phyloP scores from a whole-genome alignment of 2,797 vertebrate species.

The Chaetodon trifasciatus region DNA sequence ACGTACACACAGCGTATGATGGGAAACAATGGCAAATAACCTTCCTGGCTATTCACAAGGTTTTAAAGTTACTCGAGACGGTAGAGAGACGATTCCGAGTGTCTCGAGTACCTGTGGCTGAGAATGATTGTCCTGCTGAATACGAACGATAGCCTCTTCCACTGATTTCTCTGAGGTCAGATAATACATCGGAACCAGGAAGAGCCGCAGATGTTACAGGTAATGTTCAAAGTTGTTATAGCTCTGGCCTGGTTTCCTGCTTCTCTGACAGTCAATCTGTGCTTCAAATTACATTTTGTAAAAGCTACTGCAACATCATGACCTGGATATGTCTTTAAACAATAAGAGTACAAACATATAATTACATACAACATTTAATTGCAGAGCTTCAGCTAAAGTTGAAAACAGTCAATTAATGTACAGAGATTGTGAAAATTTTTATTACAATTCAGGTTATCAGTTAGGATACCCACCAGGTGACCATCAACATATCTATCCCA shows the following conservation, averaged over 20 bases:
- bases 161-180: slow-evolving; percentile 38
- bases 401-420: neutral
- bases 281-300: slow-evolving; percentile 1
- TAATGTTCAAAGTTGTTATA: slow-evolving; percentile 22
- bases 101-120: neutral
- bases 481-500: neutral
- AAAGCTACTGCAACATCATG: neutral
- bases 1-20: neutral
- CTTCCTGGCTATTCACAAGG: neutral
- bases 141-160: slow-evolving; percentile 13
- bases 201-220: slow-evolving; percentile 35
- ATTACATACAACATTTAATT: neutral
- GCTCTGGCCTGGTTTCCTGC: slow-evolving; percentile 26
- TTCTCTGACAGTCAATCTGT: slow-evolving; percentile 24
- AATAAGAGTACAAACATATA: neutral
- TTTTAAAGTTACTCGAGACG: slow-evolving; percentile 2
- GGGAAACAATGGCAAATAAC: neutral
- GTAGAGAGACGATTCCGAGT: neutral
- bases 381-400: neutral
- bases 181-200: slow-evolving; percentile 69
- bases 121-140: slow-evolving; percentile 15
- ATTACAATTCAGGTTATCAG: neutral
- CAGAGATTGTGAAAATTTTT: neutral
- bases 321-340: slow-evolving; percentile 2
- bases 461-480: neutral